phyloP scores from a whole-genome alignment of 2,113 vertebrate species.

The Actenoides lindsayi region DNA sequence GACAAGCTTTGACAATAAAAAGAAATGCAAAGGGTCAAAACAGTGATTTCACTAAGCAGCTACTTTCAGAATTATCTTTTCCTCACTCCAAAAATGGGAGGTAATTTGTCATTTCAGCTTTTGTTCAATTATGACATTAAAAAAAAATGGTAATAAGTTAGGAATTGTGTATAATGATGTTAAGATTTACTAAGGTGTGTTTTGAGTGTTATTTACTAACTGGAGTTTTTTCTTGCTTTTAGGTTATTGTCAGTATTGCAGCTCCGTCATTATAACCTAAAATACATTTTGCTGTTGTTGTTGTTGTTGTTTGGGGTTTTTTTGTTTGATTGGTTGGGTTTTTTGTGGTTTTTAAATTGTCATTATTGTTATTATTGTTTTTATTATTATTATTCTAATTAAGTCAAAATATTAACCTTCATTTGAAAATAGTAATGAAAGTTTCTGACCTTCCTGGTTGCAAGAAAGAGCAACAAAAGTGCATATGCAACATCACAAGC shows the following conservation, averaged over 20 bases:
- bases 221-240: neutral
- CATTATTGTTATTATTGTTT: neutral
- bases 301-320: no score
- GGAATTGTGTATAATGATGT: neutral
- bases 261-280: neutral
- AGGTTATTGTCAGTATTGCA: neutral
- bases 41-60: conserved; percentile 6
- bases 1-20: neutral
- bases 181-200: neutral
- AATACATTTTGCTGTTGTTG: neutral
- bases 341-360: no score
- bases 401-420: neutral
- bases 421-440: neutral
- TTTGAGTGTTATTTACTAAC: neutral
- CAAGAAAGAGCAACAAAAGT: neutral
- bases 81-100: neutral
- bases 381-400: neutral
- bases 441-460: neutral
- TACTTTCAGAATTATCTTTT: neutral
- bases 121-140: neutral
- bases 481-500: accelerated
- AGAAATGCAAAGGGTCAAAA: neutral
- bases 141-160: neutral
- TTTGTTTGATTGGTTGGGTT: no score
- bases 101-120: conserved; percentile 5